phyloP scores from a whole-genome alignment of 2,888 invertebrate genomes.

The Machimus rusticus region DNA sequence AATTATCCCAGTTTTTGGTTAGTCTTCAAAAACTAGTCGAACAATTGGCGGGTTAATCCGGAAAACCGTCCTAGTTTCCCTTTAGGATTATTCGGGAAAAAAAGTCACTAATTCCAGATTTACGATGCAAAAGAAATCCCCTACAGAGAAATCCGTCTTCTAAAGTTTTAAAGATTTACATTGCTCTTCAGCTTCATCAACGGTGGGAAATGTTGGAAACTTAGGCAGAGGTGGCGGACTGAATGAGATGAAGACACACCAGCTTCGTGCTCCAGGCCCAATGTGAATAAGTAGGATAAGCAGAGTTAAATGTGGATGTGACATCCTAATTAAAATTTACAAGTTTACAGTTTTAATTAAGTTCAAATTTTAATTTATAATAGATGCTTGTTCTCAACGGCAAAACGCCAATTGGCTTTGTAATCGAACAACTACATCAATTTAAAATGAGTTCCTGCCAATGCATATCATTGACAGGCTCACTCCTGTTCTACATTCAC shows the following conservation, averaged over 20 bases:
- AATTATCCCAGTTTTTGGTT: not conserved
- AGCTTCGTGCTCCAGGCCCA: not conserved
- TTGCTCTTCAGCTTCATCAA: not conserved
- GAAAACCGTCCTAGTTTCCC: not conserved
- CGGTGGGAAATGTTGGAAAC: not conserved
- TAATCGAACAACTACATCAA: slow-evolving; percentile 11
- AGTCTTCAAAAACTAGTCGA: not conserved
- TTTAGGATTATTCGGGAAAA: not conserved
- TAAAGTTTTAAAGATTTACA: not conserved
- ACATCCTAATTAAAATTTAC: slow-evolving; percentile 27
- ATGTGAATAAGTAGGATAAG: not conserved
- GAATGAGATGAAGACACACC: not conserved
- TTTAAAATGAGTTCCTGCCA: not conserved
- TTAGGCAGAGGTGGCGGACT: not conserved
- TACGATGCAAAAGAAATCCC: not conserved
- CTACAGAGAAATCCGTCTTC: not conserved
- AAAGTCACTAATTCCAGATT: not conserved
- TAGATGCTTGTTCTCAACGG: not conserved
- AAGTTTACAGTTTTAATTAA: slow-evolving; percentile 28
- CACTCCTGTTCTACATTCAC: not conserved
- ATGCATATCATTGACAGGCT: not conserved
- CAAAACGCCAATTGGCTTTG: not conserved
- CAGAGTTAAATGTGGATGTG: slow-evolving; percentile 11
- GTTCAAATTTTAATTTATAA: slow-evolving; percentile 27
- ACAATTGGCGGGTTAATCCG: not conserved